Conservation (phyloP, 2,113 vertebrate species). For the Oryzias celebensis region DNA sequence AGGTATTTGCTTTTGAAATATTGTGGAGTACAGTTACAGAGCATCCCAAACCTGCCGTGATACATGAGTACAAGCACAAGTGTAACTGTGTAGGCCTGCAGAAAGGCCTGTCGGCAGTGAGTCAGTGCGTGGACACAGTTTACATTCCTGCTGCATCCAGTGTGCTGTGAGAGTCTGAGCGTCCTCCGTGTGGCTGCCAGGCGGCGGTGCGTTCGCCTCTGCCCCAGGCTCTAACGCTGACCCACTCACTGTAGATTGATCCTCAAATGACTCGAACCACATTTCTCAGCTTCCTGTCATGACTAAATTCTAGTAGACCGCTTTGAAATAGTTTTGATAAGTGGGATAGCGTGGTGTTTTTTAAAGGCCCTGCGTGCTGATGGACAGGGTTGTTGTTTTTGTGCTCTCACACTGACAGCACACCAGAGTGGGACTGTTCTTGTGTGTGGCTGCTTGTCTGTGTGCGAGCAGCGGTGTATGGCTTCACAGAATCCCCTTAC, state of each 20-base stretch:
- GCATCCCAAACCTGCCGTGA: neutral
- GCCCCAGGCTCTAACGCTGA: neutral
- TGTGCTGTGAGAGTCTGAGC: conserved; percentile 26
- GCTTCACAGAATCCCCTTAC: conserved; percentile 43
- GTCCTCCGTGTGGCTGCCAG: conserved; percentile 39
- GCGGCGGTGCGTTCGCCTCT: conserved; percentile 6
- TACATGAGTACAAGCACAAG: neutral
- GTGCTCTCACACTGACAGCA: conserved; percentile 47
- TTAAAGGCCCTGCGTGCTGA: conserved; percentile 61
- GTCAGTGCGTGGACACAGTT: conserved; percentile 35
- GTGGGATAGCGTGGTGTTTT: conserved; percentile 54
- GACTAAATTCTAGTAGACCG: conserved; percentile 46
- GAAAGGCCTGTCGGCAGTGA: conserved; percentile 19
- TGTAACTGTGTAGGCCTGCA: conserved; percentile 1
- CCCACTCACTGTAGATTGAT: conserved; percentile 11
- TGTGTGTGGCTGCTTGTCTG: conserved; percentile 18
- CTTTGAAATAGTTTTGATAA: conserved; percentile 68
- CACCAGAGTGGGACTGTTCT: conserved; percentile 50
- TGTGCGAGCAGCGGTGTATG: conserved; percentile 13
- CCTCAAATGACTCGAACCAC: conserved; percentile 25
- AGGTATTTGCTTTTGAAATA: conserved; percentile 3
- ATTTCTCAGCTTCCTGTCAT: conserved; percentile 49
- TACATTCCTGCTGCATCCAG: conserved; percentile 49
- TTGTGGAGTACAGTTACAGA: neutral
- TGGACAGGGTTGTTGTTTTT: conserved; percentile 62